These are phyloP conservation scores for Axis porcinus DNA, from an alignment of 2,113 vertebrate species.

Conservation along the genomic window DNA sequence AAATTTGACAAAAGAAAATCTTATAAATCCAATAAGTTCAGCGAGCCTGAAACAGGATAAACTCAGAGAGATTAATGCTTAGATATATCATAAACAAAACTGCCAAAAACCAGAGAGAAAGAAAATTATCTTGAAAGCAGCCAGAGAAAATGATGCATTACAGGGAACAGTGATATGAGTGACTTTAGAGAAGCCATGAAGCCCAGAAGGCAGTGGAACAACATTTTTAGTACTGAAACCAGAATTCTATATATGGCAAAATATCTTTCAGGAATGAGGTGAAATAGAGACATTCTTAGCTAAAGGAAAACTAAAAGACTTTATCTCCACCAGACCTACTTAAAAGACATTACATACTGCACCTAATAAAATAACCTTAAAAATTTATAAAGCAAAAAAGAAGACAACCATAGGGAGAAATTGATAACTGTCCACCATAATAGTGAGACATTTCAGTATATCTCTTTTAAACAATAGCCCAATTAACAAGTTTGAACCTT, in stretches of 20 bases:
- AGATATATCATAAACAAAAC: background rate
- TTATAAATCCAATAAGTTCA: background rate
- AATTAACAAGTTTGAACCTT: background rate
- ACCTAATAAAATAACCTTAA: background rate
- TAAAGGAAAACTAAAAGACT: background rate
- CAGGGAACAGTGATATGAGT: background rate
- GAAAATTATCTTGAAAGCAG: background rate
- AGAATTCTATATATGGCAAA: background rate
- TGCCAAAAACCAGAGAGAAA: background rate
- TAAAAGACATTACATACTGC: background rate
- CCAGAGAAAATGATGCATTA: slow-evolving; percentile 1
- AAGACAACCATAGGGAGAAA: background rate
- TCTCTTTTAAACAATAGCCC: background rate
- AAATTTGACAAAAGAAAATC: background rate
- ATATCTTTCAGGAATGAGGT: background rate
- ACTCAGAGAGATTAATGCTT: background rate
- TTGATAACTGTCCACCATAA: background rate
- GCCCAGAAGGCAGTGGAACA: background rate
- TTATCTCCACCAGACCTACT: background rate
- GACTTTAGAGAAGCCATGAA: background rate
- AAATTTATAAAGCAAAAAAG: background rate
- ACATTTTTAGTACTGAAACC: background rate
- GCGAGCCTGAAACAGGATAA: background rate
- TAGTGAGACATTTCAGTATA: background rate
- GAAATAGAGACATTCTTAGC: background rate